A percentile compares a stretch with the other conserved stretches of the same genome.
phyloP scores from a whole-genome alignment of 2,888 invertebrate species.

The Hermaeophaga mercurialis region DNA sequence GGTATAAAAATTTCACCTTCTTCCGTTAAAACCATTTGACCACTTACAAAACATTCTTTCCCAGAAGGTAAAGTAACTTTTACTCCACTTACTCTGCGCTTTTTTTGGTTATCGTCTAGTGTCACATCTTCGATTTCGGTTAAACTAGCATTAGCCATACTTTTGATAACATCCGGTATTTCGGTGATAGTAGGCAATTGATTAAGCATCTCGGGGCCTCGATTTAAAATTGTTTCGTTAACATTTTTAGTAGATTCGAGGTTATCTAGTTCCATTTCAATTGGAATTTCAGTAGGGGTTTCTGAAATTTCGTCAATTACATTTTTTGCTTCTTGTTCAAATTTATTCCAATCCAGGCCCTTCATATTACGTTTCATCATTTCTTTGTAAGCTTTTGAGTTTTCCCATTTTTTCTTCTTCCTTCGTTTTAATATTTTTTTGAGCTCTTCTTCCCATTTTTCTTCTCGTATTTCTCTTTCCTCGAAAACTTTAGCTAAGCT shows the following conservation, averaged over 20 bases:
- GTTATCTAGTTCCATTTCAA: slow-evolving; percentile 62
- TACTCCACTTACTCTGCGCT: slow-evolving; percentile 50
- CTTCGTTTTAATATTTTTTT: slow-evolving; percentile 52
- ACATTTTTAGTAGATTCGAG: slow-evolving; percentile 66
- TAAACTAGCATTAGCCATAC: slow-evolving; percentile 64
- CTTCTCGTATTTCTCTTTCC: slow-evolving; percentile 73
- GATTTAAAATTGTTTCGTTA: slow-evolving; percentile 63
- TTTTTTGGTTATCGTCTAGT: slow-evolving; percentile 45
- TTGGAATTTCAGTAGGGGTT: slow-evolving; percentile 48
- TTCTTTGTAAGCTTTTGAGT: slow-evolving; percentile 63
- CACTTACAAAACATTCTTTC: slow-evolving; percentile 72
- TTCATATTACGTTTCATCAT: slow-evolving; percentile 68
- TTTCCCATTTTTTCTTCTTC: slow-evolving; percentile 54
- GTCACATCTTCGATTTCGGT: slow-evolving; percentile 60
- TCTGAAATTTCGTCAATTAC: slow-evolving; percentile 57
- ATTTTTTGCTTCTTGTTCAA: slow-evolving; percentile 64
- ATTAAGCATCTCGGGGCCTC: slow-evolving; percentile 60
- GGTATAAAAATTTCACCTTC: slow-evolving; percentile 74
- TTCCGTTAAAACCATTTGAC: slow-evolving; percentile 74
- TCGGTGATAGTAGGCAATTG: slow-evolving; percentile 68
- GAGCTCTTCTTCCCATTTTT: slow-evolving; percentile 63
- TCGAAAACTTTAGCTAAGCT: slow-evolving; percentile 76
- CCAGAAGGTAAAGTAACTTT: slow-evolving; percentile 64
- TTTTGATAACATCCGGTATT: slow-evolving; percentile 67
- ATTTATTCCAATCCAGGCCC: slow-evolving; percentile 68